Evolutionary conservation across 2,888 invertebrate genomes (phyloP), one percentile per base, ranked within the genome.

Genomic region (Stenodera caucasica): DNA sequence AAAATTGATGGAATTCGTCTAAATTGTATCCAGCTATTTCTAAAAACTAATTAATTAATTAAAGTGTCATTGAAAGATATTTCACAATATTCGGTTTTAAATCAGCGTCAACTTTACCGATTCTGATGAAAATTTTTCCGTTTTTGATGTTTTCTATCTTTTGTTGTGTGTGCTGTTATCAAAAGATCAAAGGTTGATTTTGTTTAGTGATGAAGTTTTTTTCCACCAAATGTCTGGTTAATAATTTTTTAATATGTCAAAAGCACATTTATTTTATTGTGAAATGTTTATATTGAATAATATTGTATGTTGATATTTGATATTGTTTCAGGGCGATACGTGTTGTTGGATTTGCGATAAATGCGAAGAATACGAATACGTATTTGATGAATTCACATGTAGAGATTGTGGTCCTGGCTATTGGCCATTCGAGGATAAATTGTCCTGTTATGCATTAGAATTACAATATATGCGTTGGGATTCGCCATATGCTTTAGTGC

Each of bases 271-370:
- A 11, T 40, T 26, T 26, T 26, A 26, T 26, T 26, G 7, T 26
- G 7, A 26, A 26, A 26, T 26, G 3, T 7, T 3, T 26, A 7
- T 26, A n/a, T n/a, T 9, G 18, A 12, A n/a, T 14, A 12, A 1
- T 52, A 3, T 30, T 52, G 12, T 11, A 52, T 33, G 3, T 52
- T 5, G 15, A 52, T 15, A 15, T 35, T 54, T 18, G n/a, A 50
- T 58, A 59, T 64, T 69, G 64, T 73, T 75, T 2, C 72, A 81
- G 80, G 86, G 86, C 7, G 87, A 88, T 76, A 85, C 85, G 49
- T 91, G 91, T 78, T 91, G 91, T 78, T 91, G 91, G 91, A 88
- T 89, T 21, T 91, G 91, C 75, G 86, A 89, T 70, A 85, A 84
- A 60, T 91, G 91, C 76, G 86, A 88, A 72, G 84, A 85, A 7